Base-by-base conservation (phyloP, 2,888 invertebrate genomes). In the Kuschelorhynchus macadamiae region DNA sequence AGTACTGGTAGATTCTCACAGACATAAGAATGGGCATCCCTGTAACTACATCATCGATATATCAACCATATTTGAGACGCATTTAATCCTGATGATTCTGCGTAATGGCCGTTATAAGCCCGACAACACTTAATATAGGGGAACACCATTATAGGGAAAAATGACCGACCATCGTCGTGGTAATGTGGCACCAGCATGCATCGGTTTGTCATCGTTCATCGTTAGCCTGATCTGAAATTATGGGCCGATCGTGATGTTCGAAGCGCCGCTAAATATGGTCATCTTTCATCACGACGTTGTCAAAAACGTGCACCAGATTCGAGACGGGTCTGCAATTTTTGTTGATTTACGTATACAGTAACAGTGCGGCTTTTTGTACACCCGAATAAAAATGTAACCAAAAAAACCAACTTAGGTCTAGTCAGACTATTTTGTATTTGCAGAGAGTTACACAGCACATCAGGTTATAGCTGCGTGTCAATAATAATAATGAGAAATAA, bases 151-250 rank as follows among this genome's bases (percentile, higher is more conserved):
- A 52, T 52, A 52, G 12, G 18, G 18, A 20, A 20, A 52, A 53
- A 53, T 53, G 53, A 39, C 36, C 53, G 20, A 39, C n/a, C 20
- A 33, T 42, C 21, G 33, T 52, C n/a, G n/a, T n/a, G 41, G 17
- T 20, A 57, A 53, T 64, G 20, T 41, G 32, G 18, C 47, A 33
- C 30, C 36, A 47, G 59, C 55, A 55, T 12, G 55, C 49, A 65
- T 66, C 52, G 50, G 66, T 61, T 57, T 57, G 66, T 66, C 70
- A 70, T 70, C 66, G 56, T 66, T 70, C 70, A 55, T 70, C 62
- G 60, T 70, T 70, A 62, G 59, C 36, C 57, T 57, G 62, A 67
- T 67, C 42, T 52, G 41, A 70, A 70, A 66, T 70, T 70, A 70
- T 70, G 42, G 61, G 25, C 59, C 47, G 21, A 63, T 70, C 70